Evolutionary conservation across 2,888 invertebrate genomes (phyloP), one percentile per base, ranked within the genome.

Genomic region (Ennomos quercinarius): DNA sequence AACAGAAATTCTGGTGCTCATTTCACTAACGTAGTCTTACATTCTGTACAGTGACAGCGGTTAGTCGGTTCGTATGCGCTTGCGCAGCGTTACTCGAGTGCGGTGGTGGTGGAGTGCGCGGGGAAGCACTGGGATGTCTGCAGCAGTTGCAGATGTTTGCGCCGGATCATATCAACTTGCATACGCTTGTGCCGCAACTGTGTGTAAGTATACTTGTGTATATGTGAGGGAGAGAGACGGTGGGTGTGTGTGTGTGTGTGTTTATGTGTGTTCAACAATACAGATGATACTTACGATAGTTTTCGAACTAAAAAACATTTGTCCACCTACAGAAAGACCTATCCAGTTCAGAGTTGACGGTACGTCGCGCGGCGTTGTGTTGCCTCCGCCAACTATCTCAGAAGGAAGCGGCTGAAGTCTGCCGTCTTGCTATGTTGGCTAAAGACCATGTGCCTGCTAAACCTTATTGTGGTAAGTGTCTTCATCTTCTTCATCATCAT

Each of bases 71-170:
- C 83, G 93, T 97, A 71, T 98, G 97, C 88, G 98, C 99, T 11
- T 98, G 99, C 89, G 98, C 98, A 0, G 96, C 99, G 57, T 96
- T 99, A 95, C 95, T 96, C 76, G 96, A 97, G 69, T 97, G 99
- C 86, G 95, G 96, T 63, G 96, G 98, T 89, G 97, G 98, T 5
- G 94, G 97, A 60, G 98, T 99, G 5, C 97, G 98, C 83, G 97
- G 99, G 0, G 99, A 99, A 87, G 99, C 99, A 9, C 96, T 98
- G 12, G 97, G 97, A 38, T 99, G 99, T 76, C 94, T 99, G 50
- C 99, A 99, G 83, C 99, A 99, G 80, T 93, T 99, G 73, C 99
- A 99, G 93, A 94, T 99, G 86, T 99, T 99, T 91, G 99, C 99
- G 55, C 98, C 99, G 0, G 94, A 97, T 68, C 98, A 99, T 83